Conservation (phyloP, 2,113 vertebrate genomes). For the Serinus canaria region DNA sequence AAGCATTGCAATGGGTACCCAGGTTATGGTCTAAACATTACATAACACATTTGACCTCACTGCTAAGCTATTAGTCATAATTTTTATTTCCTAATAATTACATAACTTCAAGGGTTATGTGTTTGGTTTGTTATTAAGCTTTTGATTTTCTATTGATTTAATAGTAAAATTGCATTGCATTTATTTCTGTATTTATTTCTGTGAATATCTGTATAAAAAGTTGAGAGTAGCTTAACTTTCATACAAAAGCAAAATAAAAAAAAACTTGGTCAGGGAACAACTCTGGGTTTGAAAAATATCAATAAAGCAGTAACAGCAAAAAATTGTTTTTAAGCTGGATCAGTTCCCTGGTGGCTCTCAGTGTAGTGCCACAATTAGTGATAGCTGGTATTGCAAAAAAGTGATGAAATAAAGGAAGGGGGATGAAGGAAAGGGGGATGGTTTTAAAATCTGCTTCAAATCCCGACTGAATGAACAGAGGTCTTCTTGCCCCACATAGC, state of each 20-base stretch:
- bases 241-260: neutral
- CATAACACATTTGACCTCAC: neutral
- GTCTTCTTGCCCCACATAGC: neutral
- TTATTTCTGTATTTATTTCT: too few relatives aligned
- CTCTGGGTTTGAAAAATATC: neutral
- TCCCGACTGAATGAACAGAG: neutral
- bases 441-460: neutral
- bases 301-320: neutral
- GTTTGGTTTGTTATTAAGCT: neutral
- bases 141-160: neutral
- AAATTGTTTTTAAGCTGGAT: neutral
- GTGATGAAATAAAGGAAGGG: neutral
- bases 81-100: neutral
- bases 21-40: neutral
- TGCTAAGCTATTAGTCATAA: neutral
- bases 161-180: neutral
- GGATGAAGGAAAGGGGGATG: neutral
- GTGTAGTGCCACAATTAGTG: neutral
- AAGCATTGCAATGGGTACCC: neutral
- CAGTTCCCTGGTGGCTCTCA: neutral
- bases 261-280: neutral
- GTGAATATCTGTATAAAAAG: neutral
- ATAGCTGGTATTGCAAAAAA: neutral
- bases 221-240: neutral
- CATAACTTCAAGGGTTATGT: neutral